A percentile compares a stretch with the other conserved stretches of the same genome.
Conservation (phyloP, 2,888 invertebrate species). For the Lamproptera curius region DNA sequence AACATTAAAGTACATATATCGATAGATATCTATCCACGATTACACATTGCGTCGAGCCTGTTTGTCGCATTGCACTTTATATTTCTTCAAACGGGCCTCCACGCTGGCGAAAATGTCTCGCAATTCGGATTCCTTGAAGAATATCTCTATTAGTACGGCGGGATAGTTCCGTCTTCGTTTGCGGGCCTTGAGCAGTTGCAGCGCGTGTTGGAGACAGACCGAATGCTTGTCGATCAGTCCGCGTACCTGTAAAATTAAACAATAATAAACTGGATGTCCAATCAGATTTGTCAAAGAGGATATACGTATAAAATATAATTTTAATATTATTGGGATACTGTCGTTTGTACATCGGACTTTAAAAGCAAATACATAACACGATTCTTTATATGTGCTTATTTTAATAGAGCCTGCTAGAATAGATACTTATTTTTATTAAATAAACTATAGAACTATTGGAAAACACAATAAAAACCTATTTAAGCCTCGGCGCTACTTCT, state of each 20-base stretch:
- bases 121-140: background rate
- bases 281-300: background rate
- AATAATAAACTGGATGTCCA: background rate
- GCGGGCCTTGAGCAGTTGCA: conserved; percentile 27
- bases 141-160: background rate
- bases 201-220: conserved; percentile 42
- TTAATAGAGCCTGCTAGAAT: no score
- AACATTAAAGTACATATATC: no score
- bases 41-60: no score
- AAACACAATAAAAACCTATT: background rate
- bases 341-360: no score
- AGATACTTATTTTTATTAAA: background rate
- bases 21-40: no score
- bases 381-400: background rate
- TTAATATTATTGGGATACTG: background rate
- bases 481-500: no score
- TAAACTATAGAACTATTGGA: background rate
- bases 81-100: background rate
- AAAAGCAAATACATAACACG: background rate
- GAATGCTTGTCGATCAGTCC: conserved; percentile 31
- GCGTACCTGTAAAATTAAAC: conserved; percentile 31
- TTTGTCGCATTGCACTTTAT: background rate
- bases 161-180: background rate
- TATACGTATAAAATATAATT: background rate
- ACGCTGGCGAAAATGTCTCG: background rate